Conservation (phyloP, 2,888 invertebrate genomes). For the Tromatobia lineatoria region DNA sequence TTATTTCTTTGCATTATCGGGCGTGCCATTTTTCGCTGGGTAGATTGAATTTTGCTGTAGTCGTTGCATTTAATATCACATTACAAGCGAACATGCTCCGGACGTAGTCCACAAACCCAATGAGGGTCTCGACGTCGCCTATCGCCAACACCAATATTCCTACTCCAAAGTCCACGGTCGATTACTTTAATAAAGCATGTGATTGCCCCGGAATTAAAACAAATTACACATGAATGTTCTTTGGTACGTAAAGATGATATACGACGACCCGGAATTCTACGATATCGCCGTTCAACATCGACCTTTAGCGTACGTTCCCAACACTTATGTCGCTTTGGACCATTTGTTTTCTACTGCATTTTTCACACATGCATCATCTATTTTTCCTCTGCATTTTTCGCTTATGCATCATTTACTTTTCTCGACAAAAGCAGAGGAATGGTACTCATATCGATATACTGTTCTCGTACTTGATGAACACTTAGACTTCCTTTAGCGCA, state of each 20-base stretch:
- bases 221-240: slow-evolving; percentile 70
- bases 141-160: slow-evolving; percentile 54
- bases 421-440: background rate
- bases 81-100: background rate
- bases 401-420: background rate
- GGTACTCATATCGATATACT: background rate
- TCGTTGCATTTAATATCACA: background rate
- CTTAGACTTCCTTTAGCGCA: background rate
- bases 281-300: slow-evolving; percentile 42
- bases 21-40: background rate
- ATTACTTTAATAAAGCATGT: slow-evolving; percentile 78
- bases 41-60: slow-evolving; percentile 6
- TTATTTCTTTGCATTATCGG: slow-evolving; percentile 2
- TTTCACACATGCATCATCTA: background rate
- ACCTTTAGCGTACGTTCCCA: slow-evolving; percentile 29
- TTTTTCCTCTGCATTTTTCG: background rate
- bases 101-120: background rate
- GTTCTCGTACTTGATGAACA: background rate
- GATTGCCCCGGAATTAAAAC: slow-evolving; percentile 71
- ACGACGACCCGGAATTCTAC: slow-evolving; percentile 43
- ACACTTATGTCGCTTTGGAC: slow-evolving; percentile 5
- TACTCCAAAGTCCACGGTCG: slow-evolving; percentile 75
- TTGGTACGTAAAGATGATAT: slow-evolving; percentile 23
- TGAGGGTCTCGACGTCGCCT: background rate
- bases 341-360: background rate